Percentiles rank a stretch among this genome's conserved stretches.
Evolutionary conservation across 2,113 vertebrate genomes (phyloP).

Genomic region (Saguinus midas): DNA sequence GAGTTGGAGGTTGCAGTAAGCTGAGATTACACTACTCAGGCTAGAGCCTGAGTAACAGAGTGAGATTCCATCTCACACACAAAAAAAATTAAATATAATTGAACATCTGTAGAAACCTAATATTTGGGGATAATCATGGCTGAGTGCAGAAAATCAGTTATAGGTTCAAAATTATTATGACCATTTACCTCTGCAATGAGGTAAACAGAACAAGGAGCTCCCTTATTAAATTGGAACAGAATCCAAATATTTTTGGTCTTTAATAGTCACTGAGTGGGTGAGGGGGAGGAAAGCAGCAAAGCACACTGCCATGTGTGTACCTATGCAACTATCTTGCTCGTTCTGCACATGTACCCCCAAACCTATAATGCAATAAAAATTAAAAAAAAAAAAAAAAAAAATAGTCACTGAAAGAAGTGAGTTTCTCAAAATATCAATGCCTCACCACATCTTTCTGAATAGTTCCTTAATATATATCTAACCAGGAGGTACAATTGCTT

Average conservation of each 20-base stretch:
- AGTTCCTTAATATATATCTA: not conserved
- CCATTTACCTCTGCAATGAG: not conserved
- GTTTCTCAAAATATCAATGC: not conserved
- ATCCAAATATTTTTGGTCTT: not conserved
- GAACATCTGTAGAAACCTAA: not conserved
- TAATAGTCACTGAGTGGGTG: constrained; percentile 27
- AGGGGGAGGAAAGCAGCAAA: no score
- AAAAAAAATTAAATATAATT: not conserved
- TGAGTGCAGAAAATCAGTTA: not conserved
- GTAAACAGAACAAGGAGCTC: not conserved
- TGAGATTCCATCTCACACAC: no score
- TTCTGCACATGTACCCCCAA: no score
- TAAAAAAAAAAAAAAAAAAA: no score
- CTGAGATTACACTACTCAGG: no score
- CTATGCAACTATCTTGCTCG: no score
- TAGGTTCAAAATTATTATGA: not conserved
- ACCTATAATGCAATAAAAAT: no score
- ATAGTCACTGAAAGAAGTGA: constrained; percentile 26
- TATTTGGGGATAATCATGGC: not conserved
- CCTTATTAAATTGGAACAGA: not conserved
- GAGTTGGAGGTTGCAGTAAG: no score
- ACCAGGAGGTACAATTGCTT: not conserved
- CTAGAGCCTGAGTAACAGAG: no score
- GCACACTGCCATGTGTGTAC: no score
- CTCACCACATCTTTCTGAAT: not conserved